Evolutionary conservation across 1,140 invertebrate species (phyloP), one percentile per base, ranked within the genome.

Genomic region (Agrilus planipennis): DNA sequence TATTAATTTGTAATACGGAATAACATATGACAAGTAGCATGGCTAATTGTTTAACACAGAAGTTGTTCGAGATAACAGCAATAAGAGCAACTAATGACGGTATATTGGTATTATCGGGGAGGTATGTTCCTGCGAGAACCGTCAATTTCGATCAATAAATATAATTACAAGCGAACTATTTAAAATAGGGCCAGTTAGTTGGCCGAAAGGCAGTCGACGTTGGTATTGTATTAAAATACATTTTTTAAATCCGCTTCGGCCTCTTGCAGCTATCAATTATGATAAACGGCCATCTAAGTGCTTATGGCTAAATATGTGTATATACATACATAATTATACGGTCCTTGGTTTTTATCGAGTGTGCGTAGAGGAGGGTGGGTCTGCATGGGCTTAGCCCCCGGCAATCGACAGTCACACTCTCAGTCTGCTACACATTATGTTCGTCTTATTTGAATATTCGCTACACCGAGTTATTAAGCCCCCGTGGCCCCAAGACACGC

Each of bases 301-400:
- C 60, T 62, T 55, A 59, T 62, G 60, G 60, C 60, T 58, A 60
- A 59, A 60, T 57, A 52, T 56, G 53, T 59, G 52, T 55, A 58
- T 59, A 57, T 55, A 62, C 55, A 61, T 58, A 58, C 57, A 59
- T 62, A 62, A 62, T 62, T 62, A 62, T 62, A 62, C 57, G 52
- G 55, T 59, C 46, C 45, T 45, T 35, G 51, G 53, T 57, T 46
- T 60, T 62, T 60, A 60, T 55, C 50, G 54, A 58, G 44, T 48
- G 51, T 52, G 53, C 14, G 30, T 32, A 40, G 22, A 30, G 25
- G 28, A 34, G 22, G 45, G 23, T 29, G 36, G 40, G 15, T n/a
- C 12, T 4, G 36, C 35, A 31, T 39, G 34, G 41, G 41, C 36
- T 42, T 42, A 30, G 46, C 50, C 50, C 44, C 30, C 29, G 48